Base-by-base conservation (phyloP, 92 coral and sea anemone species). In the Parazoanthus darwini region DNA sequence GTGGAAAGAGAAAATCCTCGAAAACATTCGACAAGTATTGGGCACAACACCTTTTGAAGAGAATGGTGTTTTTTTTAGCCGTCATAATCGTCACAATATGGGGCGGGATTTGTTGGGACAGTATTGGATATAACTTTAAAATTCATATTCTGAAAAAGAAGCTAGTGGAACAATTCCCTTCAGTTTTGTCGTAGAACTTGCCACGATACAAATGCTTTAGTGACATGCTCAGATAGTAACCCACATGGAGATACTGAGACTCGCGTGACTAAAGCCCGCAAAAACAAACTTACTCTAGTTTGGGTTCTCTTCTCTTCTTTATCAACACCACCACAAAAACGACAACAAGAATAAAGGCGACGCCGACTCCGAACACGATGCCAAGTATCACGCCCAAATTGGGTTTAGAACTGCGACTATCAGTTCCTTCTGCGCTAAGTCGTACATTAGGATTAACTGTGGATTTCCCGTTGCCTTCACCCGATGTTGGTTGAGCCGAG, bases 271-370 rank as follows among this genome's bases (percentile, higher is more conserved):
- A 9, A 56, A 56, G 3, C 8, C 65, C 8, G 50, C 50, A 46
- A 14, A 18, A 58, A 58, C 3, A 74, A 29, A 95, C 98, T 95
- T 92, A 95, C 98, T 95, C 90, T 20, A 95, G 92, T 76, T 82
- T 80, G 9, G 89, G 93, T 37, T 92, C 74, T 6, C 88, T 73
- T 68, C 81, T 90, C 82, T 43, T 90, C 87, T 84, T 92, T 63
- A 79, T 90, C 50, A 90, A 7, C 56, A 92, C 33, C 14, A 67
- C 75, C 9, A 90, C 29, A 29, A 78, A 78, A 26, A 92, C 8
- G 33, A 77, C 10, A 36, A 81, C 25, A 38, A 86, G 7, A 54
- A 87, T 38, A 5, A 92, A 0, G 8, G 86, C 22, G 65, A 73
- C 73, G n/a, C 82, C 23, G 2, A 85, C 1, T 37, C 98, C 98